phyloP scores from a whole-genome alignment of 2,797 vertebrate genomes.

The Poeciliopsis gracilis region DNA sequence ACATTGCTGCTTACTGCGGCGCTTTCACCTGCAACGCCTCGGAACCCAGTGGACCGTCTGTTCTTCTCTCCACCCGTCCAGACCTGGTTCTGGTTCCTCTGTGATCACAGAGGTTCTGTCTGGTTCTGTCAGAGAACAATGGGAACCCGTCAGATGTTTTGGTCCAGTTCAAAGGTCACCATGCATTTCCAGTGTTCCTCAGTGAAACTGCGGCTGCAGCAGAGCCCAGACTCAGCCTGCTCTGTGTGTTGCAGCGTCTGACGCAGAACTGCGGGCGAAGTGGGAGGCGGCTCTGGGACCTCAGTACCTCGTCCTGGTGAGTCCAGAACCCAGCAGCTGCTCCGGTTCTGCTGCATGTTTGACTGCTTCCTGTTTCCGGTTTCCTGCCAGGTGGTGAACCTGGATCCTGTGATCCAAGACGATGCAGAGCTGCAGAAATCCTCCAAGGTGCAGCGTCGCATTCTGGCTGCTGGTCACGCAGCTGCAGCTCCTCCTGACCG shows the following conservation, averaged over 20 bases:
- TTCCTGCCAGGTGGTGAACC: conserved; percentile 83
- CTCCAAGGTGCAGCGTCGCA: conserved; percentile 85
- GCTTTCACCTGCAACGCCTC: not conserved
- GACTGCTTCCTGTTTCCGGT: not conserved
- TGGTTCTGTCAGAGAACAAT: too few species aligned
- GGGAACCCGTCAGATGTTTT: not conserved
- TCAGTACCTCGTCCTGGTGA: conserved; percentile 92
- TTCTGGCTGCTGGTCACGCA: not conserved
- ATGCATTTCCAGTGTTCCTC: too few species aligned
- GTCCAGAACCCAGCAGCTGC: conserved; percentile 37
- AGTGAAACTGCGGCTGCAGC: not conserved
- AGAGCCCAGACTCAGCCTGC: not conserved
- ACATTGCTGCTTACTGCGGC: conserved; percentile 2
- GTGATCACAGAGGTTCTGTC: too few species aligned
- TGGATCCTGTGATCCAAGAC: conserved; percentile 89
- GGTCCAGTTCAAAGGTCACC: not conserved
- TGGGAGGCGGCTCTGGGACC: conserved; percentile 92
- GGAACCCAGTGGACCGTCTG: too few species aligned
- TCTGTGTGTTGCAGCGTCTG: conserved; percentile 26
- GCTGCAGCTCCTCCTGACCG: not conserved
- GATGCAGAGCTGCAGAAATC: conserved; percentile 92
- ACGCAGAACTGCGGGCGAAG: conserved; percentile 84
- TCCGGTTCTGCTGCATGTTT: too few species aligned
- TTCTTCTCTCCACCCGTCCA: not conserved
- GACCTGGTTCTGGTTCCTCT: too few species aligned